Evolutionary conservation across 2,797 vertebrate genomes (phyloP), one percentile per base, ranked within the genome.

Genomic region (Pipistrellus pygmaeus): DNA sequence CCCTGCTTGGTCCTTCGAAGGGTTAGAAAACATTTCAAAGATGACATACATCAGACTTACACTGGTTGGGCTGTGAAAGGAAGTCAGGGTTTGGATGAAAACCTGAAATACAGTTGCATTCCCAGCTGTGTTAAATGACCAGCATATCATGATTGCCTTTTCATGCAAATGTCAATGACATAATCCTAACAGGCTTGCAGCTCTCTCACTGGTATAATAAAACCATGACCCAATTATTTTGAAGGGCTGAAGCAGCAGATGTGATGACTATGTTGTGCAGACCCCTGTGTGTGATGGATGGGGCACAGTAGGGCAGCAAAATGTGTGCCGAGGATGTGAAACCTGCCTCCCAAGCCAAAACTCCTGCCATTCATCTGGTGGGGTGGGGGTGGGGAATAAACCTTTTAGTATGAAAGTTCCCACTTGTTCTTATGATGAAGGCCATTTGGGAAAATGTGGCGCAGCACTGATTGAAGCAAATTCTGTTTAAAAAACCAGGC

Each of bases 141-240:
- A 78, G 94, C 96, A 94, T 96, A 88, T 94, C 91, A 90, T 88
- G 96, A 69, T 95, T 95, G 0, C 93, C 86, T 96, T 98, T 97
- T 95, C 96, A 95, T 78, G n/a, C 96, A 93, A 96, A n/a, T 95
- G 91, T 94, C 96, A 98, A 90, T 93, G 96, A 96, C 97, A 98
- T 93, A 96, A 87, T 96, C 89, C 88, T 97, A 95, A 90, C 90
- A 97, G 97, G 87, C 95, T 94, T 93, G 80, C 95, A 96, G 91
- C 80, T 97, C 92, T 86, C 85, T 96, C 90, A 64, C 69, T 93
- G 93, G 92, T 95, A 86, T 84, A 94, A 93, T 72, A 84, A 96
- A 97, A 95, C 91, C 97, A 96, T 87, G 97, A 96, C 73, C 88
- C 96, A 87, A 91, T 92, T 97, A 97, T 96, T 97, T 95, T 83